Conservation (phyloP, 2,888 invertebrate genomes). For the Rhogogaster chlorosoma region DNA sequence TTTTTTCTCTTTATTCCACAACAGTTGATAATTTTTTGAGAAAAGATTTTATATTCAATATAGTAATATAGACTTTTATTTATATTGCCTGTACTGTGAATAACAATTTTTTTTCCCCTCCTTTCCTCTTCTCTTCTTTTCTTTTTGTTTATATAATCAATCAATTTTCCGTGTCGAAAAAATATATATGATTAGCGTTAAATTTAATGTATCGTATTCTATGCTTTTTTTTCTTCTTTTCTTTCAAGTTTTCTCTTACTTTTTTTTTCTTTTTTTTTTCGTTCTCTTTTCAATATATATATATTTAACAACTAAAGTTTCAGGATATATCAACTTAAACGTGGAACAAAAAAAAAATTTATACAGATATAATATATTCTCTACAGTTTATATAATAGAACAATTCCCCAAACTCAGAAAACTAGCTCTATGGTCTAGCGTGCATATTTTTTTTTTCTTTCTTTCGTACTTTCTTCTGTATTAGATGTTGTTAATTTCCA, state of each 20-base stretch:
- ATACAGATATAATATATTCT: background rate
- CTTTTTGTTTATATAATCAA: background rate
- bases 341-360: background rate
- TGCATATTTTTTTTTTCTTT: background rate
- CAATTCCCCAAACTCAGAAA: slow-evolving; percentile 2
- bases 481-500: background rate
- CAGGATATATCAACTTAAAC: slow-evolving; percentile 20
- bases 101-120: background rate
- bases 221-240: background rate
- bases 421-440: background rate
- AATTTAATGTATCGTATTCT: background rate
- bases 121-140: background rate
- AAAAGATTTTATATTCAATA: background rate
- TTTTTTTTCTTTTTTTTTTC: background rate
- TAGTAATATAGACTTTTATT: background rate
- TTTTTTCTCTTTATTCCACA: background rate
- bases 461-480: background rate
- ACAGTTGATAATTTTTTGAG: background rate
- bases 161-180: background rate
- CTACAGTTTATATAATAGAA: background rate
- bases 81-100: slow-evolving; percentile 31
- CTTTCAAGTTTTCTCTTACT: slow-evolving; percentile 3
- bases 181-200: background rate
- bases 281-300: background rate
- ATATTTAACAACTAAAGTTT: slow-evolving; percentile 22